Evolutionary conservation across 2,888 invertebrate genomes (phyloP).

Genomic region (Dascillus cervinus): DNA sequence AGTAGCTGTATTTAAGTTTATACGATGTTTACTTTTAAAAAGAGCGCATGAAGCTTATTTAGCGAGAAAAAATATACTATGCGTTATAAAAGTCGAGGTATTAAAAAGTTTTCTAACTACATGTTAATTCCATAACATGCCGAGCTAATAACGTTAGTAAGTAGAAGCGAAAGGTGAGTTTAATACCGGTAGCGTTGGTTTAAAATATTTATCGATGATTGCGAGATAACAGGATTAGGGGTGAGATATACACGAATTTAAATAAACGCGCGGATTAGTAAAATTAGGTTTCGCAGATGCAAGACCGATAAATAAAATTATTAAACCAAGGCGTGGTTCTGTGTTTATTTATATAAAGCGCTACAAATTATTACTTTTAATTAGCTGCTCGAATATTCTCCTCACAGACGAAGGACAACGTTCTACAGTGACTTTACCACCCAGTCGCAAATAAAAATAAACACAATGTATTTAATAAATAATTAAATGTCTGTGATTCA

Average conservation of each 20-base stretch:
- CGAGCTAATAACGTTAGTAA: constrained; percentile 16
- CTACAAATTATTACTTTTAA: no score
- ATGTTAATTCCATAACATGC: constrained; percentile 28
- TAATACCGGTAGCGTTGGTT: no score
- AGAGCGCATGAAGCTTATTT: constrained; percentile 5
- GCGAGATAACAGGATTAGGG: no score
- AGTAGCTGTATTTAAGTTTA: constrained; percentile 16
- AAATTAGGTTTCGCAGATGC: no score
- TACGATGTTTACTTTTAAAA: constrained; percentile 10
- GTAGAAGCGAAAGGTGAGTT: constrained; percentile 12
- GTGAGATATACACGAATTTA: no score
- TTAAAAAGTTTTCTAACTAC: constrained; percentile 24
- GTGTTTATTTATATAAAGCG: no score
- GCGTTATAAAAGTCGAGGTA: not conserved
- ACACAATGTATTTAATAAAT: constrained; percentile 11
- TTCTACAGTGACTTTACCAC: constrained; percentile 11
- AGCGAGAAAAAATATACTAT: constrained; percentile 1
- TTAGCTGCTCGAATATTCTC: constrained; percentile 10
- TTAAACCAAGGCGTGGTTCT: no score
- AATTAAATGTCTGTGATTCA: constrained; percentile 11
- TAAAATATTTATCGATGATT: no score
- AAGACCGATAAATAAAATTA: no score
- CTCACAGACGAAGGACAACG: constrained; percentile 11
- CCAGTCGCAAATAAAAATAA: constrained; percentile 8
- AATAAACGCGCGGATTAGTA: no score